These are phyloP conservation scores for Prunella himalayana DNA, from an alignment of 2,113 vertebrate genomes.

Conservation along the genomic window DNA sequence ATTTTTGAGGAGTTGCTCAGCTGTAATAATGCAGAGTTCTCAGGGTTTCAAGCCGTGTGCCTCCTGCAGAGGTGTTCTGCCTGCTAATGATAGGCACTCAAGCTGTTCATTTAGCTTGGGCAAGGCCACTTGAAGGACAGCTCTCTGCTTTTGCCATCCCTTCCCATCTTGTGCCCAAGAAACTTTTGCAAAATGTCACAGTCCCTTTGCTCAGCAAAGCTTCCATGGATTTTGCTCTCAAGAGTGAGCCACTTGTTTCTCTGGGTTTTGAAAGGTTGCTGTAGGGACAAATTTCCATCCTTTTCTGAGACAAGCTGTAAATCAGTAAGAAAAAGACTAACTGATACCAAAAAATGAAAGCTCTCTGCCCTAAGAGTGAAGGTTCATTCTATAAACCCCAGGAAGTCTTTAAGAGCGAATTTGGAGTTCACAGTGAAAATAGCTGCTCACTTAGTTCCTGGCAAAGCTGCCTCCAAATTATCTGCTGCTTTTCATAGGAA, in stretches of 20 bases:
- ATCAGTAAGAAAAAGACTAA: neutral
- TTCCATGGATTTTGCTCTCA: rapidly evolving
- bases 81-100: neutral
- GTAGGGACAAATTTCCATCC: neutral
- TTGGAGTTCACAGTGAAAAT: neutral
- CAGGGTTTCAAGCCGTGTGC: neutral
- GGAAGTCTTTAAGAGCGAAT: neutral
- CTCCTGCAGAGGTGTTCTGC: conserved; percentile 46
- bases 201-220: neutral
- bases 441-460: neutral
- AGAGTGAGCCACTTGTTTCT: neutral
- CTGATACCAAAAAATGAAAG: neutral
- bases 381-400: neutral
- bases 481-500: neutral
- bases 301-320: neutral
- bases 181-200: neutral
- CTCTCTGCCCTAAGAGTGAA: neutral
- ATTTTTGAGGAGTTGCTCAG: neutral
- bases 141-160: neutral
- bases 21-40: neutral
- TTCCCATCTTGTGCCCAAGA: neutral
- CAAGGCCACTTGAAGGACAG: conserved; percentile 37
- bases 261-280: neutral
- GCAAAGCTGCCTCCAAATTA: neutral
- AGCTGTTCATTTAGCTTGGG: neutral